Percentiles rank a stretch among this genome's conserved stretches.
These are phyloP conservation scores for Anoplolepis gracilipes DNA, from an alignment of 1,140 invertebrate genomes.

Conservation along the genomic window DNA sequence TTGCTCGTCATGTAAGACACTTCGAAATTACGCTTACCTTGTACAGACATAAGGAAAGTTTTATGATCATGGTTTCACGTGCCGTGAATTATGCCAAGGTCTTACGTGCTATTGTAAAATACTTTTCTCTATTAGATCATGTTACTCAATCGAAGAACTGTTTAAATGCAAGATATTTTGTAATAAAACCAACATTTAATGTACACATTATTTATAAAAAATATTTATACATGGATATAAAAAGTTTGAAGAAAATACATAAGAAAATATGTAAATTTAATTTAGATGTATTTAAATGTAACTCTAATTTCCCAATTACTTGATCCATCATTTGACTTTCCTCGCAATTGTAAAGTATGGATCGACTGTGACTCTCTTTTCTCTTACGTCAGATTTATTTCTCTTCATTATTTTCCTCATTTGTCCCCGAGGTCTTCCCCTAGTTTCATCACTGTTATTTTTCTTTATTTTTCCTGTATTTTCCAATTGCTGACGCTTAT, in stretches of 20 bases:
- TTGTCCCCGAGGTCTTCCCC: constrained; percentile 15
- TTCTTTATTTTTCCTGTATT: constrained; percentile 46
- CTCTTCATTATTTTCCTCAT: constrained; percentile 48
- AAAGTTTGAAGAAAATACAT: neutral
- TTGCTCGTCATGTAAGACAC: neutral
- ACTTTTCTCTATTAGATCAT: neutral
- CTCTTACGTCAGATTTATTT: constrained; percentile 30
- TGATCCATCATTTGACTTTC: constrained; percentile 90
- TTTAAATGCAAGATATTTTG: neutral
- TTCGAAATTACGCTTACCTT: neutral
- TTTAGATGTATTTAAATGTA: constrained; percentile 69
- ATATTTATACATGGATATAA: neutral
- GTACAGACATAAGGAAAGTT: neutral
- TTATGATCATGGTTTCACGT: neutral
- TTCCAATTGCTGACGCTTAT: constrained; percentile 35
- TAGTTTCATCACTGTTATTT: constrained; percentile 34
- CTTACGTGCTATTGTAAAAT: neutral
- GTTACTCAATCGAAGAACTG: neutral
- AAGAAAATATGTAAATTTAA: neutral
- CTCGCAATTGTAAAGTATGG: constrained; percentile 85
- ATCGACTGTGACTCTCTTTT: constrained; percentile 42
- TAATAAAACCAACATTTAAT: neutral
- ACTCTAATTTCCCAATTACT: constrained; percentile 89
- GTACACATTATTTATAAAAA: neutral
- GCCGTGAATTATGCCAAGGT: neutral